A percentile compares a stretch with the other conserved stretches of the same genome.
These are phyloP conservation scores for Botia almorhae DNA, from an alignment of 2,797 vertebrate genomes.

Conservation along the genomic window DNA sequence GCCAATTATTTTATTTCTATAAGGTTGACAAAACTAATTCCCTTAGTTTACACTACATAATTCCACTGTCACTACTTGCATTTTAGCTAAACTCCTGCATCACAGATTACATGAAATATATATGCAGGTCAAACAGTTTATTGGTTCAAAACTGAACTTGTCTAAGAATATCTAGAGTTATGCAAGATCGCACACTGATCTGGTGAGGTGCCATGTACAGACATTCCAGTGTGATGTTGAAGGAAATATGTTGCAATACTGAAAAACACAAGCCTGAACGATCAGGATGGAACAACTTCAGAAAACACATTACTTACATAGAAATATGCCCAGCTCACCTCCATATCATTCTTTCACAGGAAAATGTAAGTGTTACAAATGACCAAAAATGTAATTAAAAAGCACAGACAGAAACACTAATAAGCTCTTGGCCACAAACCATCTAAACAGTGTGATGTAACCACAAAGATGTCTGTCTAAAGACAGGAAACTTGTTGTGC, in stretches of 20 bases:
- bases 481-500: neutral
- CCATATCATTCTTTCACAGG: neutral
- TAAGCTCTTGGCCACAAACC: neutral
- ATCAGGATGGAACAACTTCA: neutral
- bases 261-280: neutral
- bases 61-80: neutral
- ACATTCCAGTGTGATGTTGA: neutral
- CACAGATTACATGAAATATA: neutral
- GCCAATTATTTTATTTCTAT: neutral
- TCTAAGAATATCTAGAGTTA: constrained; percentile 2
- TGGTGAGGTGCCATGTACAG: neutral
- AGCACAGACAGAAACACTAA: neutral
- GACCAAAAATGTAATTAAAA: neutral
- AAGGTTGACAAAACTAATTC: neutral
- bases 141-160: neutral
- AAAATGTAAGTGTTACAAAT: neutral
- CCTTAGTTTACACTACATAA: neutral
- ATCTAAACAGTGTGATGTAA: constrained; percentile 3
- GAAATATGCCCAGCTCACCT: neutral
- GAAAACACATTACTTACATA: neutral
- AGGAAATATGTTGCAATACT: neutral
- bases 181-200: neutral
- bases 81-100: neutral
- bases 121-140: neutral
- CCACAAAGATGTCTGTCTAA: neutral